Percentiles rank a stretch among this genome's conserved stretches.
phyloP scores from a whole-genome alignment of 2,888 invertebrate genomes.

The Lagria hirta region DNA sequence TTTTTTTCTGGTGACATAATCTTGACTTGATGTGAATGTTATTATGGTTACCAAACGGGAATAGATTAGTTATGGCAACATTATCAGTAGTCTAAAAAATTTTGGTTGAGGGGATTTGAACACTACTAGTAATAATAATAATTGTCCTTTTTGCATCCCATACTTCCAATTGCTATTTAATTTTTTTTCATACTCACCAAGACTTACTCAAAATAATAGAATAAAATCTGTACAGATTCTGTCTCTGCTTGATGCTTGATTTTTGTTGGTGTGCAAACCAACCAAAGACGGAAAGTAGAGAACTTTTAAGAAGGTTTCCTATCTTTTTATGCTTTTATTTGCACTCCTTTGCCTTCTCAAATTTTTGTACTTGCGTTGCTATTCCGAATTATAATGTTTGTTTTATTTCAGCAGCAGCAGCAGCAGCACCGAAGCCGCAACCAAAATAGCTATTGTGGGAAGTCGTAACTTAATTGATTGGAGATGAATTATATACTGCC shows the following conservation, averaged over 20 bases:
- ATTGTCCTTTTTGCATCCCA: conserved; percentile 11
- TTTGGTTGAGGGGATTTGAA: no score
- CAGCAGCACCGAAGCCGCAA: conserved; percentile 33
- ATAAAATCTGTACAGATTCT: conserved; percentile 6
- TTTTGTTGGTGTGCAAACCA: conserved; percentile 9
- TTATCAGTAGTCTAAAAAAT: no score
- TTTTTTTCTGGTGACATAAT: no score
- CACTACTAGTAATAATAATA: no score
- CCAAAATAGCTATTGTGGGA: conserved; percentile 35
- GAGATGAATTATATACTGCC: conserved; percentile 35
- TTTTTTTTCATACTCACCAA: conserved; percentile 13
- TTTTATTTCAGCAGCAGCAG: conserved; percentile 36
- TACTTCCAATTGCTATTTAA: conserved; percentile 14
- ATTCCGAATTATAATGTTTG: conserved; percentile 7
- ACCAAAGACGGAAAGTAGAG: conserved; percentile 14
- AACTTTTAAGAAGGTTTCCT: conserved; percentile 11
- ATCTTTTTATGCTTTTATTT: conserved; percentile 26
- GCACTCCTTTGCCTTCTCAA: conserved; percentile 35
- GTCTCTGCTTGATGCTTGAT: conserved; percentile 8
- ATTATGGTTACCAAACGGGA: no score
- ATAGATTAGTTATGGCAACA: no score
- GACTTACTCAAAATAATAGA: no score
- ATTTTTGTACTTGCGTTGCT: not conserved
- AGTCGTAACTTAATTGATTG: conserved; percentile 17
- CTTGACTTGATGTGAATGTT: no score